Conservation (phyloP, 1,140 invertebrate species). For the Leptinotarsa lineolata region DNA sequence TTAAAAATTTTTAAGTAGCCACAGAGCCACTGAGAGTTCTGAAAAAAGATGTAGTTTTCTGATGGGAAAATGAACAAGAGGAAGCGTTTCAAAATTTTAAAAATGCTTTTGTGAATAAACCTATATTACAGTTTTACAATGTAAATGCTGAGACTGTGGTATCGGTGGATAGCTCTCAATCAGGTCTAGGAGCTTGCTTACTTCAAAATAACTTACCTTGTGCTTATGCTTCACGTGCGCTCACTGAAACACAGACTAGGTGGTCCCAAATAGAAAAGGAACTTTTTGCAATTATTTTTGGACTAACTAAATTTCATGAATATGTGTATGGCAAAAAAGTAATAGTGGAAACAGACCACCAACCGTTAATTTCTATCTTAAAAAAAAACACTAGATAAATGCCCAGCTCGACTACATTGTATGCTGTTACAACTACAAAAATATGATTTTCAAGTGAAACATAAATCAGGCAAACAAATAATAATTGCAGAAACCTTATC, state of each 20-base stretch:
- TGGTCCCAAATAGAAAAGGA: neutral
- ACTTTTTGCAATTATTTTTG: neutral
- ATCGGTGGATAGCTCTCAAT: slow-evolving; percentile 52
- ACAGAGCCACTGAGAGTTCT: slow-evolving; percentile 38
- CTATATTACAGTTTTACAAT: slow-evolving; percentile 43
- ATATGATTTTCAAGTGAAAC: neutral
- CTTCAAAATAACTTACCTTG: slow-evolving; percentile 51
- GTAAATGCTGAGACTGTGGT: slow-evolving; percentile 31
- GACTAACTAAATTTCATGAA: slow-evolving; percentile 36
- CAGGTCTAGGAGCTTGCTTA: slow-evolving; percentile 50
- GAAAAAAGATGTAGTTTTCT: slow-evolving; percentile 44
- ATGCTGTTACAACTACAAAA: neutral
- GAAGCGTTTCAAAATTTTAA: slow-evolving; percentile 46
- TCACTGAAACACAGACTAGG: slow-evolving; percentile 54
- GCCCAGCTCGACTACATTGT: too few species aligned
- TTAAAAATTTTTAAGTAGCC: slow-evolving; percentile 39
- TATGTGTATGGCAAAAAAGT: slow-evolving; percentile 45
- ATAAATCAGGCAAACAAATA: neutral
- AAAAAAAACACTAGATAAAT: slow-evolving; percentile 32
- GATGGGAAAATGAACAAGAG: slow-evolving; percentile 53
- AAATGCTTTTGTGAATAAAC: slow-evolving; percentile 40
- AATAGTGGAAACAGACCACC: slow-evolving; percentile 46
- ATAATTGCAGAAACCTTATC: neutral
- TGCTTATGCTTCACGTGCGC: slow-evolving; percentile 50
- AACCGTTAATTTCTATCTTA: slow-evolving; percentile 45